Conservation (phyloP, 2,113 vertebrate genomes). For the Hydrochoerus hydrochaeris region DNA sequence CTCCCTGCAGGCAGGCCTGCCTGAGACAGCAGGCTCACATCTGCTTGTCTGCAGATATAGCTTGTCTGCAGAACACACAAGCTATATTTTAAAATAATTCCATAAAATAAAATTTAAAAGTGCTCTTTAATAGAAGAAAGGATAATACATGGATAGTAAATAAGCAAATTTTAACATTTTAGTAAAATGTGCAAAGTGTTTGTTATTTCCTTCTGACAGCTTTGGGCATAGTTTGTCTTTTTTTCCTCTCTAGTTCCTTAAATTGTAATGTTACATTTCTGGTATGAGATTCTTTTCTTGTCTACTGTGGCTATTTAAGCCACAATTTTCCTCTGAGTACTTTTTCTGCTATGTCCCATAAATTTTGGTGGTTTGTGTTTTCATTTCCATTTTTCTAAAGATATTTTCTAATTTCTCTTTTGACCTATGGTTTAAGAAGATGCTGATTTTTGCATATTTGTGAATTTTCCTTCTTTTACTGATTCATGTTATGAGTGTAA, state of each 20-base stretch:
- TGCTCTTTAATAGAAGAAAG: not conserved
- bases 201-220: not conserved
- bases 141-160: not conserved
- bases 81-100: not conserved
- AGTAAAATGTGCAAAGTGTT: not conserved
- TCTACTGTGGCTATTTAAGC: not conserved
- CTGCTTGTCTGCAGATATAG: not conserved
- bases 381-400: not conserved
- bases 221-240: not conserved
- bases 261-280: not conserved
- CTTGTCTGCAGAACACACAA: not conserved
- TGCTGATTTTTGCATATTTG: not conserved
- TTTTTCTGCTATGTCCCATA: not conserved
- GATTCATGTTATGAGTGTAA: not conserved
- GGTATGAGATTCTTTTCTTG: not conserved
- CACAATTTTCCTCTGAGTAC: not conserved
- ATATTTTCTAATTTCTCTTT: not conserved
- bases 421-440: not conserved
- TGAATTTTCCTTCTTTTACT: not conserved
- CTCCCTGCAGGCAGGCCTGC: not conserved
- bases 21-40: not conserved
- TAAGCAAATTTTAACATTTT: not conserved
- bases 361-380: not conserved
- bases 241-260: not conserved
- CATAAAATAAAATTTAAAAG: not conserved